phyloP scores from a whole-genome alignment of 2,113 vertebrate species.

The Nematolebias whitei region DNA sequence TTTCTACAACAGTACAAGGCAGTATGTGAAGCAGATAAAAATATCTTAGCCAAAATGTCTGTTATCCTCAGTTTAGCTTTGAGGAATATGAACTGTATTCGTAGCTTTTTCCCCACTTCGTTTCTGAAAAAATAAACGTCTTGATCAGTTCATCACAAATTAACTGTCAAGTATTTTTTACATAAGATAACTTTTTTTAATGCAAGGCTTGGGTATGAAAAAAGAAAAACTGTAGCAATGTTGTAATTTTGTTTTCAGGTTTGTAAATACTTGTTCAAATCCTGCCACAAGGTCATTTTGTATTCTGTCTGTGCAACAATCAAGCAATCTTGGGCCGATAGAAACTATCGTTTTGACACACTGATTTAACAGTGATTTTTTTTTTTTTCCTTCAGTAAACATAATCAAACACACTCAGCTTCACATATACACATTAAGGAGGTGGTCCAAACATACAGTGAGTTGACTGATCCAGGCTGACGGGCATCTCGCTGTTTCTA shows the following conservation, averaged over 20 bases:
- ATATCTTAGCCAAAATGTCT: neutral
- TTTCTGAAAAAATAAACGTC: neutral
- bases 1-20: neutral
- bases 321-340: neutral
- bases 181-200: neutral
- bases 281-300: neutral
- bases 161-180: neutral
- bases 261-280: neutral
- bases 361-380: conserved; percentile 14
- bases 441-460: conserved; percentile 66
- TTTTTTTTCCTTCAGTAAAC: conserved; percentile 49
- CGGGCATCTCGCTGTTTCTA: conserved; percentile 58
- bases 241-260: neutral
- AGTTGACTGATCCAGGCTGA: conserved; percentile 73
- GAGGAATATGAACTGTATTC: neutral
- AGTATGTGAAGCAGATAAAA: neutral
- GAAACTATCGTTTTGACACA: conserved; percentile 12
- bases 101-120: neutral
- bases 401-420: conserved; percentile 33
- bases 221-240: neutral
- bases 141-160: neutral
- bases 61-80: neutral
- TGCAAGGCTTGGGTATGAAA: neutral
- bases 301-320: conserved; percentile 15
- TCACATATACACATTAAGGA: conserved; percentile 49